Evolutionary conservation across 2,888 invertebrate genomes (phyloP).

Genomic region (Nipponacmea schrenckii): DNA sequence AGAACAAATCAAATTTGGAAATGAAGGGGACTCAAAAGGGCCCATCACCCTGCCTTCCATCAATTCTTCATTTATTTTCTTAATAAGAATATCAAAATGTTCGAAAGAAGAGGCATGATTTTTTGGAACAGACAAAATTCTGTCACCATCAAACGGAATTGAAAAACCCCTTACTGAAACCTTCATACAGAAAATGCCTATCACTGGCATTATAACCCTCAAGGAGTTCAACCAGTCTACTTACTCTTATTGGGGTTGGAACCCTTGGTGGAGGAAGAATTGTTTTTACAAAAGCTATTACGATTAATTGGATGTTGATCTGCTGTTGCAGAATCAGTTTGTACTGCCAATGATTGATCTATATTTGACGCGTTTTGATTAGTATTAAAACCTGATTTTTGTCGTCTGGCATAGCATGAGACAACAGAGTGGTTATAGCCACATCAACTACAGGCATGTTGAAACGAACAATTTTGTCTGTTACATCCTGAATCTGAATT

Average conservation of each 20-base stretch:
- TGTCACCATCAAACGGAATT: neutral
- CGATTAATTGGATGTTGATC: no score
- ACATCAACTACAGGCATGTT: no score
- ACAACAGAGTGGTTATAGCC: no score
- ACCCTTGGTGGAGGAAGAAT: neutral
- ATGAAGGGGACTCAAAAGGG: neutral
- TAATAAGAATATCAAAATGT: neutral
- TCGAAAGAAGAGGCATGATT: neutral
- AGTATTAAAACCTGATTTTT: no score
- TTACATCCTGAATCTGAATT: no score
- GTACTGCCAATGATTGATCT: no score
- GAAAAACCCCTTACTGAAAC: neutral
- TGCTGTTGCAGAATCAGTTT: no score
- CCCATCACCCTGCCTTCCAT: neutral
- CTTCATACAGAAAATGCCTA: neutral
- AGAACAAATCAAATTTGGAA: neutral
- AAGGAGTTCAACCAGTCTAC: neutral
- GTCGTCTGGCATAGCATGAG: no score
- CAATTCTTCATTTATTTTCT: neutral
- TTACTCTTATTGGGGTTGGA: neutral
- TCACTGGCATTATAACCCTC: neutral
- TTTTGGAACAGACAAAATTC: neutral
- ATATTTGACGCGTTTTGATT: no score
- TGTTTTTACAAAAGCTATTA: neutral
- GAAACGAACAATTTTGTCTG: no score